Percentiles rank a stretch among this genome's conserved stretches.
Conservation (phyloP, 2,113 vertebrate species). For the Phyllopteryx taeniolatus region DNA sequence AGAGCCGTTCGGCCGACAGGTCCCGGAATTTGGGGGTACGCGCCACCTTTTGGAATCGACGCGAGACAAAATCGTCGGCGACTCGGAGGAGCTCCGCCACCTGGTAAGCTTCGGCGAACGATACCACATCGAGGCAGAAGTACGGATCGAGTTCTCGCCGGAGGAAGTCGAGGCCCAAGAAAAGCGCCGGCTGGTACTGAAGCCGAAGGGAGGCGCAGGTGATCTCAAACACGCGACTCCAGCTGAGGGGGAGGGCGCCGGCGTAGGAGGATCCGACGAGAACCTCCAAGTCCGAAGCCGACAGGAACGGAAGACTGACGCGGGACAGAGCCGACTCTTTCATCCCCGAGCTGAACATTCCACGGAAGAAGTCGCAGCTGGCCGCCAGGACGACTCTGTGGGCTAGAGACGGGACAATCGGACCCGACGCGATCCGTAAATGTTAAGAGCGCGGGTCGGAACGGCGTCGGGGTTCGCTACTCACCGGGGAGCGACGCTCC, state of each 20-base stretch:
- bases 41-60: constrained; percentile 78
- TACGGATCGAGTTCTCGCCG: constrained; percentile 72
- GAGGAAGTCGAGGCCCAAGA: constrained; percentile 79
- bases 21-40: constrained; percentile 79
- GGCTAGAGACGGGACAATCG: constrained; percentile 59
- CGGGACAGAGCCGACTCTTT: constrained; percentile 74
- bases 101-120: constrained; percentile 64
- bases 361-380: constrained; percentile 85
- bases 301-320: constrained; percentile 64
- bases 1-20: constrained; percentile 73
- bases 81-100: constrained; percentile 67
- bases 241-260: constrained; percentile 73
- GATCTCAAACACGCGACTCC: constrained; percentile 77
- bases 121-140: constrained; percentile 73
- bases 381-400: constrained; percentile 84
- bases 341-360: constrained; percentile 88
- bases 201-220: constrained; percentile 80
- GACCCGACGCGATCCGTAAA: neutral
- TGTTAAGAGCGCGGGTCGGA: neutral
- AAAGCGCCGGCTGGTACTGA: constrained; percentile 80
- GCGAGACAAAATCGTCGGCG: constrained; percentile 77
- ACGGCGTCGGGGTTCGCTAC: constrained; percentile 4
- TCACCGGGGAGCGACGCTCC: constrained; percentile 71
- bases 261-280: constrained; percentile 82
- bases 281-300: constrained; percentile 73